Base-by-base conservation (phyloP, 2,888 invertebrate genomes). In the Platycheirus rosarum region DNA sequence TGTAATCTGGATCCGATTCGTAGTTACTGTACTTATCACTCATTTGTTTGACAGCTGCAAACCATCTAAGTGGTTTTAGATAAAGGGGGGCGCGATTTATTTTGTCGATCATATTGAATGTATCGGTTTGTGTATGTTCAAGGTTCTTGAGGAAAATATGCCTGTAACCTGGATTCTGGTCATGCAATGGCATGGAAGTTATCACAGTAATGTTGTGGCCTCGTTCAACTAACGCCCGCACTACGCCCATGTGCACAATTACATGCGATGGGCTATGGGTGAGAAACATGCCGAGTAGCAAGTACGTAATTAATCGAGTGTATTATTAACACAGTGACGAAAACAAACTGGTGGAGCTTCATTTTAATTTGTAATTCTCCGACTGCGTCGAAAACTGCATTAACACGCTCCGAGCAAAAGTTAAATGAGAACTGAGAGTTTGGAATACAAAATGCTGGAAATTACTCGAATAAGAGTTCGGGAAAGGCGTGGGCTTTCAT, bases 141-240 rank as follows among this genome's bases (percentile, higher is more conserved):
- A 74, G 13, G 1, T 40, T 42, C 7, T 51, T 65, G 3, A 89
- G 85, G 3, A 88, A 84, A 26, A 89, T 88, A 7, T 87, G 84
- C 7, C 88, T 85, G 20, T 88, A 89, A 32, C 85, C 87, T 16
- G 86, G 85, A 73, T 88, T 88, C 2, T 85, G 87, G 2, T 89
- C 87, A 44, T 87, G 87, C 2, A 89, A 86, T 9, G 86, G 75
- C 37, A 85, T 18, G 2, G 86, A 69, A 0, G 87, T 87, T 0
- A 90, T 87, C 2, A 90, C 88, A 0, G 90, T 90, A 0, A 90
- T 86, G 82, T 90, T 88, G 75, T 90, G 91, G 0, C 90, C 90
- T 20, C 85, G 77, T 69, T 88, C 88, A 3, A 89, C 88, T 60
- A 90, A 73, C 0, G 87, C 85, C 68, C 88, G 87, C 75, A 87